Conservation (phyloP, 2,888 invertebrate genomes). For the Stenolophus ochropezus region DNA sequence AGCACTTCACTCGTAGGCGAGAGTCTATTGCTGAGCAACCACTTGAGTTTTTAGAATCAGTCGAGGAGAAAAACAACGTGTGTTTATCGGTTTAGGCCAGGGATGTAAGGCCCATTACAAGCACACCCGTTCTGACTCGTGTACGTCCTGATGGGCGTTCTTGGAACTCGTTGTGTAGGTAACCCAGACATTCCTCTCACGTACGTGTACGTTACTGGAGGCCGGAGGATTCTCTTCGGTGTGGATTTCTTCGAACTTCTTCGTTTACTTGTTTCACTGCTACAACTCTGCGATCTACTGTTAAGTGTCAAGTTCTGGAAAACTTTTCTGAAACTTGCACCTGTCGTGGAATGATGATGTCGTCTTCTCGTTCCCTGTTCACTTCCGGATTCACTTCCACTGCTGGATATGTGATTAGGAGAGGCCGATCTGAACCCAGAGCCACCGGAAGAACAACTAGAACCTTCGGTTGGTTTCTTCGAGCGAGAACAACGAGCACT, state of each 20-base stretch:
- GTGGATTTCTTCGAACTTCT: constrained; percentile 77
- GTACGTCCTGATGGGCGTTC: constrained; percentile 70
- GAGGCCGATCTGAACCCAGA: constrained; percentile 70
- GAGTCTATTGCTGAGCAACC: constrained; percentile 46
- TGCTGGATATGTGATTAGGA: constrained; percentile 74
- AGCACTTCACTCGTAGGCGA: constrained; percentile 27
- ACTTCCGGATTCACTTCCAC: constrained; percentile 80
- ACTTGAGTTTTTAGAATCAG: constrained; percentile 44
- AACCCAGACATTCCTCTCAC: constrained; percentile 87
- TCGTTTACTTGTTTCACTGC: constrained; percentile 71
- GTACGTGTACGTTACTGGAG: constrained; percentile 87
- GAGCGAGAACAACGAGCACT: constrained; percentile 65
- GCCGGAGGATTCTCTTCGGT: constrained; percentile 85
- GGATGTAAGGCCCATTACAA: constrained; percentile 69
- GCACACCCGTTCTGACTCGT: constrained; percentile 68
- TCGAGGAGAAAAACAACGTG: constrained; percentile 15
- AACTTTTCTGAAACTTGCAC: constrained; percentile 82
- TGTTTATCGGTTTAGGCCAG: constrained; percentile 69
- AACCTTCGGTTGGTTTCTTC: constrained; percentile 64
- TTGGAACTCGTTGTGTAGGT: constrained; percentile 87
- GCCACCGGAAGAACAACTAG: constrained; percentile 65
- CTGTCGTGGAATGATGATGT: constrained; percentile 73
- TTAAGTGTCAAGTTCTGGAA: constrained; percentile 81
- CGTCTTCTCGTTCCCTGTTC: constrained; percentile 73
- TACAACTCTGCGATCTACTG: constrained; percentile 80